Base-by-base conservation (phyloP, 2,113 vertebrate species). In the Phycodurus eques region DNA sequence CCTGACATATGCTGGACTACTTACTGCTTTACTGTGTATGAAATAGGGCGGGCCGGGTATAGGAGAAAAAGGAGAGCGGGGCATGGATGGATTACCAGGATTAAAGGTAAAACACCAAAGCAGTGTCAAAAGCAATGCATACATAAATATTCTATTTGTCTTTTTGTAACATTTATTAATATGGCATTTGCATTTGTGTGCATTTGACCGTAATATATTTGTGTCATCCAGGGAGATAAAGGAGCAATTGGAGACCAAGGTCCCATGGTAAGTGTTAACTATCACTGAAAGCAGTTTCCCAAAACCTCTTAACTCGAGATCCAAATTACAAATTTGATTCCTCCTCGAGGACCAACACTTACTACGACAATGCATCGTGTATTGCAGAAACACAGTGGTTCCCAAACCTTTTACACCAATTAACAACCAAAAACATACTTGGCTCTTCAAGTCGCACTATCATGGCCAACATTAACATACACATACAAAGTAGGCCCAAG, bases 11-110 rank as follows among this genome's bases (percentile, higher is more conserved):
- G n/a, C 22, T 8, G 8, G 43, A 66, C n/a, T 51, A 35, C 3
- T 35, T 71, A 7, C 47, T 31, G 39, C 1, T 67, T 79, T 53
- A 44, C 27, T 68, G 14, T 78, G 11, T 72, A 12, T 78, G 82
- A 9, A 61, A 76, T 72, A 94, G 92, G 93, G 93, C 1, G 91
- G 92, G 69, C 59, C 74, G n/a, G 93, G 93, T 33, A 51, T 13
- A 0, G 92, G 88, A 44, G 77, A 76, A 63, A 91, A 88, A 72
- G 93, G 93, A 71, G 92, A 92, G 31, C 70, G 85, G 79, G 93
- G 93, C 75, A 84, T 88, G 80, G 92, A 94, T 56, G 93, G 93
- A 65, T 69, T 91, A 15, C 88, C 91, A 5, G 93, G 92, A 61
- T 54, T 88, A 10, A 93, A 90, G 85, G 93, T 93, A 71, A 14